Evolutionary conservation across 2,888 invertebrate genomes (phyloP).

Genomic region (Lochmaea crataegi): DNA sequence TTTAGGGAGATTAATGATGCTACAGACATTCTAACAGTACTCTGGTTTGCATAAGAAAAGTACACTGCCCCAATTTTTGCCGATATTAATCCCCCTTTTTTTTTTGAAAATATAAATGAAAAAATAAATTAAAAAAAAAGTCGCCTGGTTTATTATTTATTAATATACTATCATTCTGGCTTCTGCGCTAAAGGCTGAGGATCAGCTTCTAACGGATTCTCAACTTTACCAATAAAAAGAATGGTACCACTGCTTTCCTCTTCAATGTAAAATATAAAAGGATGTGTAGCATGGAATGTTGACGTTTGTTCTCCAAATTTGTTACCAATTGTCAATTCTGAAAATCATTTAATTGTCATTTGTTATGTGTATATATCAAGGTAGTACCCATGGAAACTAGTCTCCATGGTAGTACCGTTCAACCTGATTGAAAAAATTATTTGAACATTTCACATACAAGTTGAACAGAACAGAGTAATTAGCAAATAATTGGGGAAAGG

Average conservation of each 20-base stretch:
- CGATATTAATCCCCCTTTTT: too few species aligned
- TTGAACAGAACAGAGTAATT: too few species aligned
- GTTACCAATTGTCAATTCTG: conserved; percentile 76
- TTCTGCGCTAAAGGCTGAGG: conserved; percentile 23
- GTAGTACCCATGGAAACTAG: too few species aligned
- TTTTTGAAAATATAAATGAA: neutral
- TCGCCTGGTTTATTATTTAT: neutral
- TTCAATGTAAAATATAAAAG: conserved; percentile 84
- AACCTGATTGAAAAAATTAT: too few species aligned
- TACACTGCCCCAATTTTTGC: too few species aligned
- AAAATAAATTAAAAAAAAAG: neutral
- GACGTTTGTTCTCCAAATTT: conserved; percentile 74
- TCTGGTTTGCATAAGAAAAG: too few species aligned
- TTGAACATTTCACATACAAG: too few species aligned
- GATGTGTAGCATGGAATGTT: conserved; percentile 77
- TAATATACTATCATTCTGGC: conserved; percentile 5
- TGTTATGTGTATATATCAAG: too few species aligned
- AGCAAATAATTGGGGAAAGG: too few species aligned
- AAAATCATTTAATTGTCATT: conserved; percentile 24
- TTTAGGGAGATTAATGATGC: too few species aligned
- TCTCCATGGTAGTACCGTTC: too few species aligned
- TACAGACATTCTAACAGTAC: too few species aligned
- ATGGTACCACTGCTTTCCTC: conserved; percentile 76
- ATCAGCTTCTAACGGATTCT: conserved; percentile 68
- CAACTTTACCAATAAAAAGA: conserved; percentile 79